Evolutionary conservation across 2,888 invertebrate genomes (phyloP), one percentile per base, ranked within the genome.

Genomic region (Ceramica pisi): DNA sequence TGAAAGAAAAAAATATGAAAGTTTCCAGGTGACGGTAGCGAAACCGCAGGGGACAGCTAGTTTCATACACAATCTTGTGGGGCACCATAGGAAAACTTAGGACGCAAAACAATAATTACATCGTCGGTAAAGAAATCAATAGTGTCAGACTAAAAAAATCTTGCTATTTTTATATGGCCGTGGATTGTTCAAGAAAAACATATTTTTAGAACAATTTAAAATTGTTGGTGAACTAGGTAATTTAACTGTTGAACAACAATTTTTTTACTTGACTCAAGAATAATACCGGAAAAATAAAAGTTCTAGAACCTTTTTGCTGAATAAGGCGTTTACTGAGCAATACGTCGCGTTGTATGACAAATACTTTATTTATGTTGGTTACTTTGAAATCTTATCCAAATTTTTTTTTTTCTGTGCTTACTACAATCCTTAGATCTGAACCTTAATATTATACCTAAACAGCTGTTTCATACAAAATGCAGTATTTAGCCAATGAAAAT

Each of bases 101-200:
- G 19, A 7, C n/a, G n/a, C 16, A 38, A 23, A 56, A 26, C n/a
- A 23, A 21, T 57, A 67, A n/a, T 26, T 9, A 0, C 41, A 50
- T 35, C 12, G 26, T 19, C 44, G 1, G 16, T 16, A 61, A 51
- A 55, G 5, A 55, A 53, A 59, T 50, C 48, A 75, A 62, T 55
- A 48, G 14, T n/a, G 9, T 38, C 53, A 50, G 44, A 26, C 26
- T 14, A 46, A 59, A 63, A 61, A 51, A 16, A 51, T 66, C n/a
- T 9, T 1, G 10, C n/a, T 82, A 82, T 82, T 66, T 82, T 66
- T 76, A 73, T 26, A 57, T 55, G 72, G 21, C 82, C 81, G 14
- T 73, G 72, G 21, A 73, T 60, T 62, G 53, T 72, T 55, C 35
- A 48, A 76, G 67, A 76, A 66, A 26, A 12, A 62, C 57, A 46